These are phyloP conservation scores for Athrips mouffetella DNA, from an alignment of 2,888 invertebrate species.

Conservation along the genomic window DNA sequence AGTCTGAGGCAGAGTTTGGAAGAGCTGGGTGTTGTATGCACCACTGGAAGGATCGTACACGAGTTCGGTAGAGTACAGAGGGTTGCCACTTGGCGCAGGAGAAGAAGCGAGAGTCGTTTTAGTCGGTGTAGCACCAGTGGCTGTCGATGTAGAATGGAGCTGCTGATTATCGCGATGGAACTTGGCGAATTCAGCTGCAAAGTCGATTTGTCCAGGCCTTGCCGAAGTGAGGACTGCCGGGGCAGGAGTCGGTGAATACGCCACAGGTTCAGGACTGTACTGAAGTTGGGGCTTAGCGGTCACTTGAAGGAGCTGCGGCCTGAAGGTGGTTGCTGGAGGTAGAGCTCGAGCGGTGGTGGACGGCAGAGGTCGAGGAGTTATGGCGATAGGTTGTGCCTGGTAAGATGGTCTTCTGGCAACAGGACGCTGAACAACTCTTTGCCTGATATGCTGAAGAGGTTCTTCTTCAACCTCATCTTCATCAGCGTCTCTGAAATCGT, in stretches of 20 bases:
- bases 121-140: constrained; percentile 50
- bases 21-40: constrained; percentile 87
- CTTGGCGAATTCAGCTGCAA: constrained; percentile 86
- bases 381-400: constrained; percentile 73
- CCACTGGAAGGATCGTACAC: constrained; percentile 87
- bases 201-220: constrained; percentile 75
- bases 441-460: constrained; percentile 67
- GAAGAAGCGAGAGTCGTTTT: constrained; percentile 53
- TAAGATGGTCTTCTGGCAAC: constrained; percentile 62
- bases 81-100: constrained; percentile 73
- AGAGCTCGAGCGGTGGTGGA: constrained; percentile 70
- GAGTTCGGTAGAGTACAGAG: constrained; percentile 87
- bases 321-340: constrained; percentile 82
- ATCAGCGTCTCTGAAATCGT: constrained; percentile 82
- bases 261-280: constrained; percentile 55
- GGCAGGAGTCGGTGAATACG: constrained; percentile 51
- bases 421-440: constrained; percentile 70
- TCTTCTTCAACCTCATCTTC: constrained; percentile 79
- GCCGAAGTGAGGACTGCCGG: constrained; percentile 47
- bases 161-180: constrained; percentile 84
- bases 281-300: constrained; percentile 74
- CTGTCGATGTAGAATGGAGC: constrained; percentile 72
- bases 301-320: constrained; percentile 80
- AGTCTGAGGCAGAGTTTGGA: constrained; percentile 85
- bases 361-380: constrained; percentile 79